Evolutionary conservation across 1,140 invertebrate genomes (phyloP).

Genomic region (Gonatopus flavifemur): DNA sequence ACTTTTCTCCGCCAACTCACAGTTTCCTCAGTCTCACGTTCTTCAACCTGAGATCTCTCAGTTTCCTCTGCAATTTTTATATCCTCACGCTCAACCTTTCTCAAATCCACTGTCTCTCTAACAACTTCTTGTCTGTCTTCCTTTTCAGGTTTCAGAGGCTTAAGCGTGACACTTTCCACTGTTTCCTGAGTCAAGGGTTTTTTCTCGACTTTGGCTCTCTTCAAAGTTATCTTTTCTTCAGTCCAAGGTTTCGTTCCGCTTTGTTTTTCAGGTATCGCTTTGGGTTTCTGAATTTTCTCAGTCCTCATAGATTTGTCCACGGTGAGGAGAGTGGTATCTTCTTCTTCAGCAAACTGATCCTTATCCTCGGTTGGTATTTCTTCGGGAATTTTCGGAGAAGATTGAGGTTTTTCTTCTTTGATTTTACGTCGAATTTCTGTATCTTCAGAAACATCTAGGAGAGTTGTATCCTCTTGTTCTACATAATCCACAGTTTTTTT

Average conservation of each 20-base stretch:
- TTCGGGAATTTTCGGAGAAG: constrained; percentile 28
- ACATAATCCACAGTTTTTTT: constrained; percentile 14
- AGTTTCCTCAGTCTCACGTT: constrained; percentile 27
- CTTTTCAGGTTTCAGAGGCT: constrained; percentile 53
- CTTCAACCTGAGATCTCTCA: constrained; percentile 16
- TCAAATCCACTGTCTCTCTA: constrained; percentile 26
- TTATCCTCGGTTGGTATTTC: constrained; percentile 33
- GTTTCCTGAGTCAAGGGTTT: constrained; percentile 33
- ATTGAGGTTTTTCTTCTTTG: constrained; percentile 20
- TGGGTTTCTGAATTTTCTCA: constrained; percentile 1
- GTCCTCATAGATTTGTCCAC: constrained; percentile 13
- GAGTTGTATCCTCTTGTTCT: constrained; percentile 30
- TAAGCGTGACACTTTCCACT: constrained; percentile 46
- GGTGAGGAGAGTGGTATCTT: constrained; percentile 41
- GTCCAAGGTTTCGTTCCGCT: constrained; percentile 40
- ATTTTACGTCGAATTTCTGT: constrained; percentile 8
- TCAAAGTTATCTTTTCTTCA: constrained; percentile 42
- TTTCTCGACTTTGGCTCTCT: constrained; percentile 33
- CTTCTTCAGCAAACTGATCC: constrained; percentile 35
- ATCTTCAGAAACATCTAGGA: constrained; percentile 26
- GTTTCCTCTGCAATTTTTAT: constrained; percentile 13
- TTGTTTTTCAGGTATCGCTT: constrained; percentile 8
- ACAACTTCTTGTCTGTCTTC: constrained; percentile 26
- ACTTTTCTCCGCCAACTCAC: constrained; percentile 42
- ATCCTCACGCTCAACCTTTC: constrained; percentile 16